Evolutionary conservation across 2,888 invertebrate species (phyloP).

Genomic region (Polymixis flavicincta): DNA sequence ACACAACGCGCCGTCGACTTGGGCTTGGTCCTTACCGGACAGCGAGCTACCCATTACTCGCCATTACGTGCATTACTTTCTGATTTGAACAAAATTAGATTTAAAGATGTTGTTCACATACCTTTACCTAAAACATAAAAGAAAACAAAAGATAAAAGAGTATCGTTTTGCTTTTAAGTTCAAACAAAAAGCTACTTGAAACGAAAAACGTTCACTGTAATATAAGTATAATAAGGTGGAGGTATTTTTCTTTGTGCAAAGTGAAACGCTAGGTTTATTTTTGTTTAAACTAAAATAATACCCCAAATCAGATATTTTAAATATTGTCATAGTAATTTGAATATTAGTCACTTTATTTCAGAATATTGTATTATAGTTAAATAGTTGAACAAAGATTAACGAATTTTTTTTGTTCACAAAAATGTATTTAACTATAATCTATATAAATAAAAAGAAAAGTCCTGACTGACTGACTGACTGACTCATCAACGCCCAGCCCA

Average conservation of each 20-base stretch:
- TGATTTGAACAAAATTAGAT: neutral
- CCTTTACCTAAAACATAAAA: neutral
- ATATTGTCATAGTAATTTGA: conserved; percentile 1
- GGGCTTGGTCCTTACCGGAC: no score
- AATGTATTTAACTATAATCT: no score
- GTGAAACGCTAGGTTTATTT: neutral
- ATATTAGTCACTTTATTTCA: neutral
- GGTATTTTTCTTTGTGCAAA: neutral
- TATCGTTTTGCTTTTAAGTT: neutral
- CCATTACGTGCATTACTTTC: no score
- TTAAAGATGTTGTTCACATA: neutral
- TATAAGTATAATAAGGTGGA: neutral
- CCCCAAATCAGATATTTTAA: neutral
- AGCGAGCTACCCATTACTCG: no score
- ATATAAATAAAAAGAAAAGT: no score
- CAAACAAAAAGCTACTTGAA: conserved; percentile 9
- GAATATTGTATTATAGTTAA: neutral
- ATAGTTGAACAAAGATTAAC: no score
- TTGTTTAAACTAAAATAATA: neutral
- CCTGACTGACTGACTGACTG: no score
- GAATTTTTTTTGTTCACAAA: neutral
- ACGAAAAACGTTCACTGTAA: neutral
- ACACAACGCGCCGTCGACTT: no score
- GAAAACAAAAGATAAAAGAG: neutral
- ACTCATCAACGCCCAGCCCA: no score